Evolutionary conservation across 1,140 invertebrate genomes (phyloP).

Genomic region (Coboldia fuscipes): DNA sequence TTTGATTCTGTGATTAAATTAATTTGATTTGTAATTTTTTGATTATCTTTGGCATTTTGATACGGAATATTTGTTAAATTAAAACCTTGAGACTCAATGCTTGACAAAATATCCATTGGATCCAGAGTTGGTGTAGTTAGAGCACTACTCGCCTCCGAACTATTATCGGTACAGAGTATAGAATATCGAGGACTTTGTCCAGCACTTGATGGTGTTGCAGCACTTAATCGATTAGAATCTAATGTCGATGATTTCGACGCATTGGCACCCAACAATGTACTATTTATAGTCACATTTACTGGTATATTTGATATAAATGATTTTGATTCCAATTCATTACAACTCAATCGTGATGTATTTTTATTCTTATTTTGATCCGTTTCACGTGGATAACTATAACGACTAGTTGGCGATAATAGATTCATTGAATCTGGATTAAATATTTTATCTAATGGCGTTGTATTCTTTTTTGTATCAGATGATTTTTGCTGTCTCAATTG

Average conservation of each 20-base stretch:
- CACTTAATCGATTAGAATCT: conserved; percentile 10
- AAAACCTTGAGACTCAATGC: conserved; percentile 11
- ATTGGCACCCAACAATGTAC: too few species aligned
- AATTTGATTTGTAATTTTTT: neutral
- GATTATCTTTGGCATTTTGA: conserved; percentile 1
- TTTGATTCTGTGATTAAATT: neutral
- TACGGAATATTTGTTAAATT: neutral
- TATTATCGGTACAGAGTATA: conserved; percentile 11
- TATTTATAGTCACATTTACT: too few species aligned
- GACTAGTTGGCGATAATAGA: too few species aligned
- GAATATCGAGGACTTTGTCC: conserved; percentile 18
- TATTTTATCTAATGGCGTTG: too few species aligned
- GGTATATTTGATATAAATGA: too few species aligned
- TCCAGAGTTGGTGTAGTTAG: conserved; percentile 19
- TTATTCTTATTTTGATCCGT: too few species aligned
- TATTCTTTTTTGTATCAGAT: too few species aligned
- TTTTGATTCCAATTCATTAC: too few species aligned
- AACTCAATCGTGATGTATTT: too few species aligned
- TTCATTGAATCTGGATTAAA: too few species aligned
- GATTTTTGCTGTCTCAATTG: conserved; percentile 1
- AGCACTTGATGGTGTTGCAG: conserved; percentile 16
- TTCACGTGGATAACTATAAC: too few species aligned
- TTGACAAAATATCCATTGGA: conserved; percentile 16
- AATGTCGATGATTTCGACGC: too few species aligned
- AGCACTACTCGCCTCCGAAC: conserved; percentile 18